phyloP scores from a whole-genome alignment of 2,113 vertebrate species.

The Mugil cephalus region DNA sequence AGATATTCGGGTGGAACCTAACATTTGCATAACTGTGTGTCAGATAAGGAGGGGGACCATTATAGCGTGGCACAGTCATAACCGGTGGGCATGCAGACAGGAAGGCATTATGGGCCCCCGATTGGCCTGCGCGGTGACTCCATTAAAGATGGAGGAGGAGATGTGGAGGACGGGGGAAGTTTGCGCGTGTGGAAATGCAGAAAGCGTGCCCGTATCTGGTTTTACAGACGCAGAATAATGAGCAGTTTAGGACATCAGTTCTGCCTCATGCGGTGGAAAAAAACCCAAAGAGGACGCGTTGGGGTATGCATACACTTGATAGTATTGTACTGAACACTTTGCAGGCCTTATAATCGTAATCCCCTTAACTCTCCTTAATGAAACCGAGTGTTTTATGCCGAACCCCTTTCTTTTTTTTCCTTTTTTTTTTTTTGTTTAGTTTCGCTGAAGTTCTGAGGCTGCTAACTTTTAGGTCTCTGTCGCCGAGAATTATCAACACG shows the following conservation, averaged over 20 bases:
- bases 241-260: conserved; percentile 62
- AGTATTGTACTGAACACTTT: conserved; percentile 61
- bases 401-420: conserved; percentile 17
- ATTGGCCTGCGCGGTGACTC: conserved; percentile 65
- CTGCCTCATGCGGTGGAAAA: conserved; percentile 42
- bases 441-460: conserved; percentile 37
- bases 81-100: conserved; percentile 63
- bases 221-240: conserved; percentile 53
- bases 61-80: conserved; percentile 71
- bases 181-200: conserved; percentile 1
- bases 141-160: conserved; percentile 71
- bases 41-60: conserved; percentile 69
- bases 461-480: conserved; percentile 60
- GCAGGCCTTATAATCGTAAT: conserved; percentile 68
- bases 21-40: conserved; percentile 80
- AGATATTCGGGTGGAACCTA: conserved; percentile 72
- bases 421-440: conserved; percentile 18
- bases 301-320: conserved; percentile 55
- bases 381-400: conserved; percentile 58
- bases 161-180: conserved; percentile 57
- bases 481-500: conserved; percentile 59
- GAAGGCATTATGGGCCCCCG: conserved; percentile 70
- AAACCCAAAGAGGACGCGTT: conserved; percentile 51
- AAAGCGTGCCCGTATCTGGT: conserved; percentile 56
- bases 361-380: conserved; percentile 63